phyloP scores from a whole-genome alignment of 2,888 invertebrate species.

The Nasonovia ribisnigri region DNA sequence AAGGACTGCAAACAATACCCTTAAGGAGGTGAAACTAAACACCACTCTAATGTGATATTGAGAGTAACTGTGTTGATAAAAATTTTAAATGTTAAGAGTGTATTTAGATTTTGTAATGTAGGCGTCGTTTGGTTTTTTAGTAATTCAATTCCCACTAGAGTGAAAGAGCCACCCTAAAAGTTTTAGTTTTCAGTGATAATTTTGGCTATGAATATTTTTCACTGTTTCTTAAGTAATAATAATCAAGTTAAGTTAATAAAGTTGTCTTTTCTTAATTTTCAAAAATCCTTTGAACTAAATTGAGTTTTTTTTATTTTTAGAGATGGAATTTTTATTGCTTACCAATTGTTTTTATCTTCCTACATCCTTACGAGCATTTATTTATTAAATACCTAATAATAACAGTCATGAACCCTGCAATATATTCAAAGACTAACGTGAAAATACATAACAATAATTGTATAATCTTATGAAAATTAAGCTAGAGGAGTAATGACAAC shows the following conservation, averaged over 20 bases:
- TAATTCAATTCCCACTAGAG: neutral
- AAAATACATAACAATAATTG: neutral
- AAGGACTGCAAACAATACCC: no score
- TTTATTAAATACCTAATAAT: no score
- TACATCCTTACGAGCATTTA: no score
- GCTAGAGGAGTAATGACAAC: neutral
- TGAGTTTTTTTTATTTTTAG: neutral
- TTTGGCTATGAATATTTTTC: neutral
- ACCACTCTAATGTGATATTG: neutral
- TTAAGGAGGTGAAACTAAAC: neutral
- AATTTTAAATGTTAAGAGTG: neutral
- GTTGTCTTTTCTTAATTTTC: neutral
- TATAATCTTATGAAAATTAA: neutral
- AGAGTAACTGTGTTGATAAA: neutral
- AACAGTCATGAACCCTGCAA: no score
- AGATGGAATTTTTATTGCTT: no score
- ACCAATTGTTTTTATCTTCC: no score
- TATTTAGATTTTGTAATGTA: neutral
- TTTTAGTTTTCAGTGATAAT: neutral
- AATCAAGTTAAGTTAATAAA: neutral
- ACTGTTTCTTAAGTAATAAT: neutral
- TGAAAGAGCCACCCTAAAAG: no score
- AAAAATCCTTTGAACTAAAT: neutral
- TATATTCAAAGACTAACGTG: no score
- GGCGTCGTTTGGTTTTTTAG: neutral